phyloP scores from a whole-genome alignment of 2,888 invertebrate genomes.

The Chloroclystis v-ata region DNA sequence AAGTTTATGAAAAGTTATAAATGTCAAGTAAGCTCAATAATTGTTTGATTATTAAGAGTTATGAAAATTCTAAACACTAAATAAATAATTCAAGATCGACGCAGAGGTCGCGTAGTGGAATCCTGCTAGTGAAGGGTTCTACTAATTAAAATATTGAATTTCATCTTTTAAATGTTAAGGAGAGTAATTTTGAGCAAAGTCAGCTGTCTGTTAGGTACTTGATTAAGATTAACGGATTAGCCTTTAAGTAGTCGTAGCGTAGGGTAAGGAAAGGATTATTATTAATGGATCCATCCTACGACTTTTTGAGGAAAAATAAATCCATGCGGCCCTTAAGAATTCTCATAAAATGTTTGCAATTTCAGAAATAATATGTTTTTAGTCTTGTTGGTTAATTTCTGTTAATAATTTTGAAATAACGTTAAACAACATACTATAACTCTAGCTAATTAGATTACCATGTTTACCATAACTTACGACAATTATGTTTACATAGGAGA shows the following conservation, averaged over 20 bases:
- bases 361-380: background rate
- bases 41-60: no score
- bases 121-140: background rate
- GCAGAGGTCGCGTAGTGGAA: no score
- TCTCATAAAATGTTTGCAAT: constrained; percentile 6
- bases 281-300: constrained; percentile 44
- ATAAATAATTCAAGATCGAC: no score
- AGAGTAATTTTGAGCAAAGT: constrained; percentile 30
- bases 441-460: no score
- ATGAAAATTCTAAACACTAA: no score
- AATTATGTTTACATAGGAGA: no score
- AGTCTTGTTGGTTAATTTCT: no score
- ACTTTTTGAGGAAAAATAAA: constrained; percentile 28
- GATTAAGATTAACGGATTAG: constrained; percentile 52
- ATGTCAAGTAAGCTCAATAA: no score
- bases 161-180: constrained; percentile 22
- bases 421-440: no score
- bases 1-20: no score
- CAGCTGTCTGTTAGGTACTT: constrained; percentile 45
- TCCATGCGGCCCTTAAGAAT: constrained; percentile 9
- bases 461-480: no score
- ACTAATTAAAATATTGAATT: constrained; percentile 4
- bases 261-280: constrained; percentile 40
- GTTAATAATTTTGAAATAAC: no score
- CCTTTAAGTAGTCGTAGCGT: constrained; percentile 37